Evolutionary conservation across 2,113 vertebrate species (phyloP).

Genomic region (Pholis gunnellus): DNA sequence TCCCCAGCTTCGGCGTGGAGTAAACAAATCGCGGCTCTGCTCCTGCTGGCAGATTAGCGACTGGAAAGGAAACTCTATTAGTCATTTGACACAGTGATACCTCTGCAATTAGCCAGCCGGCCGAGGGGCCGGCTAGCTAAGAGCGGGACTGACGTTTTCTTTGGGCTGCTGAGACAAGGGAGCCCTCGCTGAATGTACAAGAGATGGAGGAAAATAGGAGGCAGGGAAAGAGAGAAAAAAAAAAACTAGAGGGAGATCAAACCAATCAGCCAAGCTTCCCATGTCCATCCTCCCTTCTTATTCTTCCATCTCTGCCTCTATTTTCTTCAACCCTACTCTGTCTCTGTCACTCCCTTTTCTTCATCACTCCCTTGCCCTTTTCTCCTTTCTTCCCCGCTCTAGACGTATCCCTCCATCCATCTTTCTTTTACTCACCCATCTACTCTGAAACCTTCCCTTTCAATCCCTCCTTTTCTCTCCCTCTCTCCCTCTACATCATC

Average conservation of each 20-base stretch:
- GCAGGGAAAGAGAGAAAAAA: background rate
- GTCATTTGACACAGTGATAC: slow-evolving; percentile 78
- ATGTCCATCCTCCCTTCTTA: slow-evolving; percentile 41
- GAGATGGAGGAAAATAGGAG: slow-evolving; percentile 10
- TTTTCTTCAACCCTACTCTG: slow-evolving; percentile 46
- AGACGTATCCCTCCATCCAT: slow-evolving; percentile 48
- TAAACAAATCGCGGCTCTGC: slow-evolving; percentile 74
- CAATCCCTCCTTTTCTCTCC: slow-evolving; percentile 31
- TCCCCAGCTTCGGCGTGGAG: slow-evolving; percentile 53
- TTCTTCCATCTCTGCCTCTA: slow-evolving; percentile 63
- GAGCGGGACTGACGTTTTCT: slow-evolving; percentile 36
- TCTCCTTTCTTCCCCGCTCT: slow-evolving; percentile 26
- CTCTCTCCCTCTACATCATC: slow-evolving; percentile 46
- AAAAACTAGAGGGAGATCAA: slow-evolving; percentile 38
- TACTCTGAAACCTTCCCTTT: slow-evolving; percentile 43
- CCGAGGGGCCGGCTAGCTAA: slow-evolving; percentile 49
- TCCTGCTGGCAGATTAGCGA: slow-evolving; percentile 73
- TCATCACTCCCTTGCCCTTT: slow-evolving; percentile 53
- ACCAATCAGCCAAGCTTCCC: slow-evolving; percentile 59
- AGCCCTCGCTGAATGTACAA: slow-evolving; percentile 31
- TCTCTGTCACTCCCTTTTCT: slow-evolving; percentile 49
- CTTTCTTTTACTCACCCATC: slow-evolving; percentile 31
- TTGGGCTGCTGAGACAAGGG: slow-evolving; percentile 30
- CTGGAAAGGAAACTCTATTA: slow-evolving; percentile 74
- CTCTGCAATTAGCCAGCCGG: slow-evolving; percentile 73